Evolutionary conservation across 2,797 vertebrate genomes (phyloP), one percentile per base, ranked within the genome.

Genomic region (Takifugu rubripes): DNA sequence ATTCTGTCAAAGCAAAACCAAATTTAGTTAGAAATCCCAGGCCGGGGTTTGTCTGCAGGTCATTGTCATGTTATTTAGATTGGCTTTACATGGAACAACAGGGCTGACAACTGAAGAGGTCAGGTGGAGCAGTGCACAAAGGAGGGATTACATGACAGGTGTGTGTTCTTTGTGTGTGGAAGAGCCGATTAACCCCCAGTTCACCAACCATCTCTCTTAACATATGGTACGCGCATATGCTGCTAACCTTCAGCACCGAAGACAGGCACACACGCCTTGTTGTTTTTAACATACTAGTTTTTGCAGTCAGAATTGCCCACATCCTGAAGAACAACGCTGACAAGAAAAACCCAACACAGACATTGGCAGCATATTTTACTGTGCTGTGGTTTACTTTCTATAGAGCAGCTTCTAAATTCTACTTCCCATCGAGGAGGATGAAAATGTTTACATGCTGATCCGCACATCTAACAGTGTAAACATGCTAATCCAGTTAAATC

Each of bases 171-270:
- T 82, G 65, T 62, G 68, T 61, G 67, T 51, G 57, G 64, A 54
- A 76, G 82, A 85, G 85, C 79, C 65, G 72, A 87, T 90, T 89
- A 87, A 70, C 80, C 43, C 55, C 74, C 66, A 61, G 70, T 59
- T 70, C 53, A 73, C 59, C 52, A 57, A 42, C 66, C 65, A 57
- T 40, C 36, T 57, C 31, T 69, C 63, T 48, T 79, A 87, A 85
- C 84, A 88, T 79, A 87, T 86, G 82, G 66, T 26, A n/a, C 54
- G 51, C 59, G 59, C 84, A 86, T 74, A 86, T 83, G 82, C 65
- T 59, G 56, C 64, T 40, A 11, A 40, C 36, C 42, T 48, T 64
- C 49, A 64, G 56, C 59, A 45, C 43, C 25, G 36, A 14, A 40
- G 54, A 73, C 70, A 69, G 59, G 43, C n/a, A 47, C 58, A 59